These are phyloP conservation scores for Cirrhinus molitorella DNA, from an alignment of 2,797 vertebrate genomes.

Conservation along the genomic window DNA sequence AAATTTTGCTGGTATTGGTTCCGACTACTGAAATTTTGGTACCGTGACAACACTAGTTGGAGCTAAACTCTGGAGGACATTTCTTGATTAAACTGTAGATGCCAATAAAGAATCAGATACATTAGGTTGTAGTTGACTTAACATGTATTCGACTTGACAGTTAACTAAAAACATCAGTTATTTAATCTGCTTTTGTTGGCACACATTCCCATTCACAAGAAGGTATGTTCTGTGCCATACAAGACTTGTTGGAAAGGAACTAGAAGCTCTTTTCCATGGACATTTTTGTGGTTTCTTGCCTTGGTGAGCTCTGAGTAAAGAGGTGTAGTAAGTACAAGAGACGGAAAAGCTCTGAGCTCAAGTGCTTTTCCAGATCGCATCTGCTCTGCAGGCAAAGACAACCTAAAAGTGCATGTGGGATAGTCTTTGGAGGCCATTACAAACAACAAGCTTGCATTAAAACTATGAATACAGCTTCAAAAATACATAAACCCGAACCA, in stretches of 20 bases:
- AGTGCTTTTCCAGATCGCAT: conserved; percentile 62
- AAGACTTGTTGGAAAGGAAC: conserved; percentile 50
- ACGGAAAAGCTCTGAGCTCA: conserved; percentile 62
- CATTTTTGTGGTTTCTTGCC: conserved; percentile 74
- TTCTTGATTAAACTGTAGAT: not conserved
- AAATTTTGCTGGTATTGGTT: too few relatives aligned
- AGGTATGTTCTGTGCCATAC: not conserved
- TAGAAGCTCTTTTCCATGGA: conserved; percentile 63
- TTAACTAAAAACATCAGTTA: conserved; percentile 17
- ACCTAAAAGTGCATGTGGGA: conserved; percentile 53
- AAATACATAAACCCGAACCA: conserved; percentile 44
- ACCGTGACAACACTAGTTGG: too few relatives aligned
- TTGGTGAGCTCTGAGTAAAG: conserved; percentile 60
- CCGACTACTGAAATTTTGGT: too few relatives aligned
- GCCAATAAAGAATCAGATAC: not conserved
- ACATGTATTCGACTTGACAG: not conserved
- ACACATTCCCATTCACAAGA: not conserved
- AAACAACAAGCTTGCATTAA: conserved; percentile 49
- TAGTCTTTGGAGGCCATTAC: conserved; percentile 50
- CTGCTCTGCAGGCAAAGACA: conserved; percentile 56
- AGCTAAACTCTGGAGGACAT: not conserved
- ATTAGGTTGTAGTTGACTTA: not conserved
- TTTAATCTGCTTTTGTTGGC: conserved; percentile 27
- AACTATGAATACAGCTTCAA: conserved; percentile 44
- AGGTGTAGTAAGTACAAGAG: conserved; percentile 69